A percentile compares a stretch with the other conserved stretches of the same genome.
These are phyloP conservation scores for Empidonax alnorum DNA, from an alignment of 2,113 vertebrate genomes.

Conservation along the genomic window DNA sequence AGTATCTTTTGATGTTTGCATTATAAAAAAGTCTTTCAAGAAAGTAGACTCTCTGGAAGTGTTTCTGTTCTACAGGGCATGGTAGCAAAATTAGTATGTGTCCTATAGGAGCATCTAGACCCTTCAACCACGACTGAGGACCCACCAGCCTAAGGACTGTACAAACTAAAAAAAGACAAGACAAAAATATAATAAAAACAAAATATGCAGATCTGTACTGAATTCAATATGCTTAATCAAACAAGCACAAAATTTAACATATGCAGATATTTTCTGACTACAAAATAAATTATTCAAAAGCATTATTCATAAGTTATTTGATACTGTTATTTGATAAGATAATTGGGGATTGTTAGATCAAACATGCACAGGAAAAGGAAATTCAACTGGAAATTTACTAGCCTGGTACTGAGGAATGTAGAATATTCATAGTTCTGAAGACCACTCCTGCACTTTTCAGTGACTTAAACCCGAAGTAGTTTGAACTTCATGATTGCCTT, in stretches of 20 bases:
- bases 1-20: background rate
- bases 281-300: constrained; percentile 15
- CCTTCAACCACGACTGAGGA: background rate
- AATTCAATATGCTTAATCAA: background rate
- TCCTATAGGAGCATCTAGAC: background rate
- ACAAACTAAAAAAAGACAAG: background rate
- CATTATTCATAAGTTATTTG: background rate
- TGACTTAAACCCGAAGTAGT: background rate
- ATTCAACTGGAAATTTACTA: background rate
- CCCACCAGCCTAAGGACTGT: background rate
- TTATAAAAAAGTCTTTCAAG: background rate
- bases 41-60: background rate
- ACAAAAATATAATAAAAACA: background rate
- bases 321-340: background rate
- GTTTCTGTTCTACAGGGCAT: background rate
- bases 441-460: background rate
- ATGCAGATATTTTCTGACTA: background rate
- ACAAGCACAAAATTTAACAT: background rate
- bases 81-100: background rate
- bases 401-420: background rate
- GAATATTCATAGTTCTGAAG: background rate
- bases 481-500: background rate
- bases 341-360: background rate
- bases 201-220: background rate
- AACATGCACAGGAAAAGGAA: background rate